A percentile compares a stretch with the other conserved stretches of the same genome.
Evolutionary conservation across 2,113 vertebrate species (phyloP).

Genomic region (Podarcis muralis): DNA sequence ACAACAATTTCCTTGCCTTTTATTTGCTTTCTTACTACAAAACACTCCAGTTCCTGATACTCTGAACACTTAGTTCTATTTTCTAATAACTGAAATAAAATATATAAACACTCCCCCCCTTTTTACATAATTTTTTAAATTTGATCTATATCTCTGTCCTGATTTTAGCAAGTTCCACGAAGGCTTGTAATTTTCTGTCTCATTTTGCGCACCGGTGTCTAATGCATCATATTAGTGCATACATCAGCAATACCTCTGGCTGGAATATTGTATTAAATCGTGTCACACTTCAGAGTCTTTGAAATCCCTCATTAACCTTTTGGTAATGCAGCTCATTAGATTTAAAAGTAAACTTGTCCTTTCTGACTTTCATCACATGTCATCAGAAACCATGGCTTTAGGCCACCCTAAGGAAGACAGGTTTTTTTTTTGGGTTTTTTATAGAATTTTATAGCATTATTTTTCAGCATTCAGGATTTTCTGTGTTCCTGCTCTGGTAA

Average conservation of each 20-base stretch:
- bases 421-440: not conserved
- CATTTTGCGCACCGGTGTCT: not conserved
- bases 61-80: not conserved
- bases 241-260: conserved; percentile 17
- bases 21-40: not conserved
- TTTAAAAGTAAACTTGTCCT: conserved; percentile 30
- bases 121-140: not conserved
- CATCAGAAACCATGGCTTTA: not conserved
- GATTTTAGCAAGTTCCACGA: not conserved
- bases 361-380: conserved; percentile 35
- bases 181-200: conserved; percentile 12
- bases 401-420: not conserved
- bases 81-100: conserved; percentile 6
- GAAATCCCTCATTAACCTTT: conserved; percentile 43
- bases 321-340: conserved; percentile 28
- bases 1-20: not conserved
- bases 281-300: conserved; percentile 12
- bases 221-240: conserved; percentile 27
- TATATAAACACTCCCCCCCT: not conserved
- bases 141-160: not conserved
- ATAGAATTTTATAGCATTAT: no score
- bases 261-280: conserved; percentile 35
- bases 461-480: not conserved
- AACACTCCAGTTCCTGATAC: not conserved
- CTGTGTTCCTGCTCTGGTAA: not conserved